phyloP scores from a whole-genome alignment of 2,888 invertebrate species.

The Sminthurinus aureus region DNA sequence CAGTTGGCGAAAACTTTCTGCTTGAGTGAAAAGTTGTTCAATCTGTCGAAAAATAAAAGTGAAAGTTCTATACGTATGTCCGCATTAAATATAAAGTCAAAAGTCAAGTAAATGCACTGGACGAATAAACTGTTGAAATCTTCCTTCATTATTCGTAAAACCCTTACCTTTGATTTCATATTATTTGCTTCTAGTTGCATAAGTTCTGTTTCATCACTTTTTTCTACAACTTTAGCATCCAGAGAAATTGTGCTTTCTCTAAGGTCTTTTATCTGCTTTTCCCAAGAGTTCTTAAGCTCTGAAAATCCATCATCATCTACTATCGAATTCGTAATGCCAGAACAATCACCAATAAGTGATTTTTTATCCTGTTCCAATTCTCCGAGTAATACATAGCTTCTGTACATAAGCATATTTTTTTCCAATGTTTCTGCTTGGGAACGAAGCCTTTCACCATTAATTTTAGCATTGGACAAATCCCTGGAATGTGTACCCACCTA shows the following conservation, averaged over 20 bases:
- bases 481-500: not conserved
- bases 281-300: not conserved
- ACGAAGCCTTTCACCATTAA: not conserved
- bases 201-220: not conserved
- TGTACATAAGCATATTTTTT: conserved; percentile 11
- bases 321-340: not conserved
- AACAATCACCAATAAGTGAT: conserved; percentile 6
- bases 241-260: not conserved
- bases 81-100: not conserved
- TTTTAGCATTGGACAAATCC: not conserved
- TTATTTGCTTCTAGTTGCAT: not conserved
- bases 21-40: not conserved
- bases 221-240: not conserved
- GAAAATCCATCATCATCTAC: not conserved
- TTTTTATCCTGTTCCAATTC: not conserved
- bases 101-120: not conserved
- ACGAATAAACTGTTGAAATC: not conserved
- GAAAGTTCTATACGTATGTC: no score
- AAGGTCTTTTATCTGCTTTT: not conserved
- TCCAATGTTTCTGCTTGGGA: not conserved
- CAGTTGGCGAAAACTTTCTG: not conserved
- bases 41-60: not conserved
- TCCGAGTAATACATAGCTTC: conserved; percentile 13
- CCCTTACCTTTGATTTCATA: not conserved
- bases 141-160: not conserved